Base-by-base conservation (phyloP, 1,140 invertebrate genomes). In the Sitodiplosis mosellana region DNA sequence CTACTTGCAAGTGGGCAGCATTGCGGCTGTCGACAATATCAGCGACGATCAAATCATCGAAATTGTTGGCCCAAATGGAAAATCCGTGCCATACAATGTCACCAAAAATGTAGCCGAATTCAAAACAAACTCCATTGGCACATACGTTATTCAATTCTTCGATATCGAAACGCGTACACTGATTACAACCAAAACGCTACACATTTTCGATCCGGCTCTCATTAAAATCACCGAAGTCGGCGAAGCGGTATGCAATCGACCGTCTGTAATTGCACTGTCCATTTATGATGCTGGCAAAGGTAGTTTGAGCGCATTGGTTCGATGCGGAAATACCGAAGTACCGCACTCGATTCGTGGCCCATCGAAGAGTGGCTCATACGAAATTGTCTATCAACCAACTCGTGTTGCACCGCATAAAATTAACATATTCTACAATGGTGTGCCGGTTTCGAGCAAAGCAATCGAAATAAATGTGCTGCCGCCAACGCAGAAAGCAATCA, bases 371-470 rank as follows among this genome's bases (percentile, higher is more conserved):
- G 77, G 76, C 17, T 64, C 81, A 21, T 81, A 86, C 56, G 77
- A 89, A 65, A 78, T 93, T 34, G 76, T 86, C 18, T 95, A 88
- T 62, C 83, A 87, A 64, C 90, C 91, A 2, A 75, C 76, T 2
- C 69, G 79, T 44, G 79, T 78, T 22, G 82, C 81, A 2, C 80
- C 86, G 4, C 90, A 95, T 64, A 75, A 82, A 53, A 73, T 95
- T 20, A 75, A 80, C 53, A 69, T 88, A 22, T 71, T 77, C 38
- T 89, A 83, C 64, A 87, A 87, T 66, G 79, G 79, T 33, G 71
- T 78, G 19, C 79, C 79, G 18, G 70, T 76, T 2, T 64, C 71
- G n/a, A 64, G 72, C 44, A 68, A 71, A 37, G 69, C 72, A 1
- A 52, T 73, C 15, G 59, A 69, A 45, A 65, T 73, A 2, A 70